Evolutionary conservation across 2,888 invertebrate genomes (phyloP).

Genomic region (Tupiocoris notatus): DNA sequence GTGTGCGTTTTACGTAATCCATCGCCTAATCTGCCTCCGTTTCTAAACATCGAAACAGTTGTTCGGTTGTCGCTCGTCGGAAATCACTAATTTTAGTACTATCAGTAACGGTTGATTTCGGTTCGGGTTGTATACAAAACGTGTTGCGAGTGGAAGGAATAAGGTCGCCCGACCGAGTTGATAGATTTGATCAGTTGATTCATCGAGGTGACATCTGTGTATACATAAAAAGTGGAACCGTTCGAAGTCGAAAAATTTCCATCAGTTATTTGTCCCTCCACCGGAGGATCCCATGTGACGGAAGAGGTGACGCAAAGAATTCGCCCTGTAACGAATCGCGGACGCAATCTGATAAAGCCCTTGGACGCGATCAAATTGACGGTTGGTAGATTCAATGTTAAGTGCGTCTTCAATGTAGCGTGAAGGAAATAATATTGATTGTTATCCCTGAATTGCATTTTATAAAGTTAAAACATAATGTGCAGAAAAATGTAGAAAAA

Average conservation of each 20-base stretch:
- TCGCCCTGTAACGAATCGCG: background rate
- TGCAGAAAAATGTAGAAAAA: too few species aligned
- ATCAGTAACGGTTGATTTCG: background rate
- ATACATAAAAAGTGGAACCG: background rate
- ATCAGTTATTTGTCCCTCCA: background rate
- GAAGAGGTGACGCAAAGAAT: background rate
- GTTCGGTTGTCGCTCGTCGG: background rate
- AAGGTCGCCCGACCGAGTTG: background rate
- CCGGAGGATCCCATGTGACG: background rate
- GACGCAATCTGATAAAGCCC: background rate
- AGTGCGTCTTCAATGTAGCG: too few species aligned
- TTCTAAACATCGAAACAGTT: conserved; percentile 3
- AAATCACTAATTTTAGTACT: background rate
- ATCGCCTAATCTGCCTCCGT: background rate
- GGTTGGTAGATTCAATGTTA: too few species aligned
- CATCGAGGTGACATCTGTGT: conserved; percentile 5
- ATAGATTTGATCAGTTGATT: background rate
- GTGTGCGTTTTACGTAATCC: conserved; percentile 33
- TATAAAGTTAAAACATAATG: too few species aligned
- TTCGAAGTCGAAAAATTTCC: background rate
- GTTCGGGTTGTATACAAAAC: background rate
- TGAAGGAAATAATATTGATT: too few species aligned
- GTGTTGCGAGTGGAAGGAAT: background rate
- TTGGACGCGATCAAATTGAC: too few species aligned
- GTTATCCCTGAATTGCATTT: too few species aligned